Evolutionary conservation across 1,140 invertebrate species (phyloP), one percentile per base, ranked within the genome.

Genomic region (Drosophila parabipectinata): DNA sequence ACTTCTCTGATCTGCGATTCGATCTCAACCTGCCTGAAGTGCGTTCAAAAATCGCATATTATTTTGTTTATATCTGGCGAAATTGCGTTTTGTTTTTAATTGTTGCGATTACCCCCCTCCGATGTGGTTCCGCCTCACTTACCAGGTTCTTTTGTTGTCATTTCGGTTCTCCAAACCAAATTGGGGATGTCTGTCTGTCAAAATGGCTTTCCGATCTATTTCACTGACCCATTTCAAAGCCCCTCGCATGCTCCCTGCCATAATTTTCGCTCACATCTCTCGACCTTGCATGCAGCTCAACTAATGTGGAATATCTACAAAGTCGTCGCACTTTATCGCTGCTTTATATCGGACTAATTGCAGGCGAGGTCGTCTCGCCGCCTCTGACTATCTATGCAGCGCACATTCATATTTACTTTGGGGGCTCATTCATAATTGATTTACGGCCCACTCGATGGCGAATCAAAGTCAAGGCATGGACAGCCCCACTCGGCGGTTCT

Each of bases 31-130:
- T 51, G 59, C 15, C 37, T 52, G 28, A 32, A 63, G 69, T 64
- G 71, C 57, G 34, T 41, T 74, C 55, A 1, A 52, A 74, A 57
- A 37, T 39, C 30, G 62, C 15, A 9, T 37, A 30, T 56, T 69
- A 55, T 50, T 48, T 68, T 39, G 26, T 56, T 56, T 47, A 2
- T 57, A 64, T 28, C 63, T 56, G 66, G 54, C 18, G 51, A 69
- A 69, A 69, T 69, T 57, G 66, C 66, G 52, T 69, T 69, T 26
- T 69, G 30, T 56, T 56, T 64, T 57, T 69, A 57, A 69, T 69
- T 68, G 32, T 18, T 7, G 15, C 10, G 24, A 32, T 45, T 56
- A 68, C 53, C 7, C 50, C 4, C 28, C 28, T 14, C 24, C 14
- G 28, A 6, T 15, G 30, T 41, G n/a, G 67, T 69, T 63, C 69